Base-by-base conservation (phyloP, 2,113 vertebrate genomes). In the Perca flavescens region DNA sequence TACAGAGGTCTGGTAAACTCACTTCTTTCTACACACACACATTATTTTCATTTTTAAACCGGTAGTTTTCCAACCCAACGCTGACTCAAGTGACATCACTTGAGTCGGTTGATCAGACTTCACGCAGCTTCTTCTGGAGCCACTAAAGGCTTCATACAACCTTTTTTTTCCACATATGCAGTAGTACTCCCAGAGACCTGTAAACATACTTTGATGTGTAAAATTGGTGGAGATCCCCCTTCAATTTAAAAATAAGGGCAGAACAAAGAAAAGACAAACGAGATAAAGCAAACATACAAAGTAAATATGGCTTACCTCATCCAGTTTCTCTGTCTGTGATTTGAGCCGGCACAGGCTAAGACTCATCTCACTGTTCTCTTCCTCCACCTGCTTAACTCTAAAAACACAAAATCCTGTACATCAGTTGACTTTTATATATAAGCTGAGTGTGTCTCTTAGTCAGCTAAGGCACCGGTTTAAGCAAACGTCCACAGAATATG, bases 311-410 rank as follows among this genome's bases (percentile, higher is more conserved):
- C 84, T 94, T 86, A 99, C 98, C 97, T 99, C 97, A 17, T 99
- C 98, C 77, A 99, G 93, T 84, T 96, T 98, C 92, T 98, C 97
- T 0, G 96, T 96, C 68, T 99, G 98, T 0, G 95, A 95, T 91
- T 97, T 99, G 69, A 99, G 96, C 6, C 97, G 94, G 9, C 87
- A 91, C 93, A 98, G 94, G 34, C 90, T 96, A 0, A 91, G 89
- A 72, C 94, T 88, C 87, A 99, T 94, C 36, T 97, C 96, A 0
- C 86, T 83, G 21, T 98, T 99, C 90, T 99, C 98, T n/a, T 98
- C 97, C 85, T 99, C 98, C 87, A 98, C 91, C 36, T 96, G 96
- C 70, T 97, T 97, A 11, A 97, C 94, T 90, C 98, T 99, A 84
- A 62, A 87, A 47, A 91, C 13, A 80, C 25, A 83, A 58, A 66